Base-by-base conservation (phyloP, 2,888 invertebrate species). In the Ichneumoninae sp. region DNA sequence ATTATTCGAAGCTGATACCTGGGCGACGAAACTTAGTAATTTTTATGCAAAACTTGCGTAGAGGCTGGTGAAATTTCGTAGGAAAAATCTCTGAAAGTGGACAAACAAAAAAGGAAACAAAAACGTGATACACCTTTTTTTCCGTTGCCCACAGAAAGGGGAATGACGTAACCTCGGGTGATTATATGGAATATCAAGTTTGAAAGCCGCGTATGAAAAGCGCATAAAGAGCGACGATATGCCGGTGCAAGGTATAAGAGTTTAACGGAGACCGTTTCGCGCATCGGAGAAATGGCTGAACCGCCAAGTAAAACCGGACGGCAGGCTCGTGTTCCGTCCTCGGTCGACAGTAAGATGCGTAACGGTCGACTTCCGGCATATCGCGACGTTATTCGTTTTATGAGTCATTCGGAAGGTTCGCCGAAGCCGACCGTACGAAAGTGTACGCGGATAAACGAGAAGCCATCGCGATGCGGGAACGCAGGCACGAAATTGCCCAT, bases 131-230 rank as follows among this genome's bases (percentile, higher is more conserved):
- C 60, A 30, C 13, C 13, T 19, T 57, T 57, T 52, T 52, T 71
- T 36, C 10, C 52, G 33, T 19, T 6, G 52, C 36, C 4, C 13
- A 36, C 3, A 22, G 36, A 36, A 36, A 22, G 52, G 40, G 33
- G 4, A 54, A 71, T 1, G 19, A 22, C n/a, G 50, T n/a, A 71
- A 54, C 70, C 52, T 71, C 52, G 63, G 54, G 52, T 36, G 36
- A 71, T 71, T 57, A 57, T 54, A 36, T 22, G 54, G 33, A 52
- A 52, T 10, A 71, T 54, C 33, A 33, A 33, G 16, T 22, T 54
- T 52, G 36, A 54, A 30, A 69, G 16, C 22, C 13, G 47, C 2
- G 50, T n/a, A 69, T 30, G 44, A 57, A 57, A 69, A 52, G 26
- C 16, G 69, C n/a, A n/a, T 50, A 22, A 30, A 69, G 47, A 52